Evolutionary conservation across 2,113 vertebrate species (phyloP), one percentile per base, ranked within the genome.

Genomic region (Taxidea taxus): DNA sequence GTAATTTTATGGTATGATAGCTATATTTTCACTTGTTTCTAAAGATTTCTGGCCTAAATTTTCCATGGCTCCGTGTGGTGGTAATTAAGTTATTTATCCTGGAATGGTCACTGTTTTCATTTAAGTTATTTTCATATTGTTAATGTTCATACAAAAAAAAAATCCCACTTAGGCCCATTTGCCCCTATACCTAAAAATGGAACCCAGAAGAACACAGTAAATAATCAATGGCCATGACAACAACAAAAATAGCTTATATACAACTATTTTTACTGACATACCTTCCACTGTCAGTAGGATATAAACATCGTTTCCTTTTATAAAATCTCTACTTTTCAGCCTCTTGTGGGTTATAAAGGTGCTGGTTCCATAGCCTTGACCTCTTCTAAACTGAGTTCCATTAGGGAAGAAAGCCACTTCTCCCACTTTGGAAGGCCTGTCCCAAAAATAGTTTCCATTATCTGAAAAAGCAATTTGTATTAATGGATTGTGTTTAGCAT

Each of bases 251-350:
- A 93, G 9, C 21, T 64, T 82, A 16, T 13, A 29, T 86, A 56
- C 78, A 88, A 78, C 31, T 77, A 16, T 51, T 68, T 83, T 87
- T 75, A 72, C 37, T 97, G 87, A 87, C 97, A 34, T 98, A 99
- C 99, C 99, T 98, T 99, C 99, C 72, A 99, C 49, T 37, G 99
- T 99, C 94, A 99, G 70, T 80, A 99, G 99, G 86, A 99, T 98
- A 97, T 98, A 99, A 97, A 98, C 98, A 25, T 99, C 77, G 5
- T 99, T 97, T 84, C 99, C 99, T 98, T 99, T 99, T 90, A 99
- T 99, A 97, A 99, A 99, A 82, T 99, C 92, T 70, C 99, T 99
- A 93, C 99, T 99, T 96, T 68, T 98, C 94, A 99, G 98, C 83
- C 99, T 99, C 74, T 97, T 25, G 21, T 99, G 98, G 75, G 99